These are phyloP conservation scores for Drosophila subpulchrella DNA, from an alignment of 1,140 invertebrate genomes.

Conservation along the genomic window DNA sequence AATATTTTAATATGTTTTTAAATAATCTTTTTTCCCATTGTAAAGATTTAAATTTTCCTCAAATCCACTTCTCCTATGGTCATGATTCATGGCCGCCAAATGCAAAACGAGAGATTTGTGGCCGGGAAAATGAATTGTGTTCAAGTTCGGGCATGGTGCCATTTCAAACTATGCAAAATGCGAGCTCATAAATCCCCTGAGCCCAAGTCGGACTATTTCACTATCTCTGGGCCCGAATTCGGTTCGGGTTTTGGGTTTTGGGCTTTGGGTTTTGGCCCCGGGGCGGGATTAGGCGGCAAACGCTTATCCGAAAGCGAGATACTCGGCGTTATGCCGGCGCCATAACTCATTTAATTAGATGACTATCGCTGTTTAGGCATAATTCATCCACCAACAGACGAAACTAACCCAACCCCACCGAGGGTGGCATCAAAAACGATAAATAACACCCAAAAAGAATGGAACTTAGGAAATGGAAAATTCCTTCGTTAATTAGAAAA, in stretches of 20 bases:
- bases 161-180: constrained; percentile 79
- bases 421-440: constrained; percentile 29
- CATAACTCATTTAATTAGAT: constrained; percentile 75
- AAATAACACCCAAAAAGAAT: constrained; percentile 45
- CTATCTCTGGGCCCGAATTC: constrained; percentile 4
- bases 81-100: constrained; percentile 70
- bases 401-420: constrained; percentile 8
- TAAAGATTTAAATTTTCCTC: constrained; percentile 17
- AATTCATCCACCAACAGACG: constrained; percentile 38
- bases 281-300: constrained; percentile 49
- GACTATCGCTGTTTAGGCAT: constrained; percentile 42
- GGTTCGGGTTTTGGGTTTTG: neutral
- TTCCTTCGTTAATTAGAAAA: constrained; percentile 72
- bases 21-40: constrained; percentile 22
- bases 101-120: constrained; percentile 76
- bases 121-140: constrained; percentile 69
- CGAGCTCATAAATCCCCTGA: constrained; percentile 64
- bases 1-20: too few relatives aligned
- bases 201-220: constrained; percentile 37
- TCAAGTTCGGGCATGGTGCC: constrained; percentile 50
- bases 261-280: constrained; percentile 6
- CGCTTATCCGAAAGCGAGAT: constrained; percentile 51
- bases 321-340: constrained; percentile 57
- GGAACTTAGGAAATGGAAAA: constrained; percentile 37
- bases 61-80: constrained; percentile 10